These are phyloP conservation scores for Megathymus violae DNA, from an alignment of 1,140 invertebrate genomes.

Conservation along the genomic window DNA sequence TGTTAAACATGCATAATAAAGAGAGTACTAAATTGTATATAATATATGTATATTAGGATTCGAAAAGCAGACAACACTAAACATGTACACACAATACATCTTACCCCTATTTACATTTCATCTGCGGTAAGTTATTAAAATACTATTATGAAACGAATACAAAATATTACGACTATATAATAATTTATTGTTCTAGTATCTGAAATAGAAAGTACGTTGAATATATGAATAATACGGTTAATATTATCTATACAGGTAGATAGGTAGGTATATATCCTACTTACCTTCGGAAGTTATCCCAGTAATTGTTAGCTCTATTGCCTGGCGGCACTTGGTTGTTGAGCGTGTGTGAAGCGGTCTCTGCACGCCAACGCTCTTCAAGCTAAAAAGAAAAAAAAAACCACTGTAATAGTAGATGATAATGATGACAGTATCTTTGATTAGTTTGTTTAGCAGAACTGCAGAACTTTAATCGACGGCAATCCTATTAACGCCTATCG, in stretches of 20 bases:
- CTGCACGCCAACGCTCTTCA: constrained; percentile 75
- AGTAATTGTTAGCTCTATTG: constrained; percentile 94
- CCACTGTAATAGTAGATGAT: not conserved
- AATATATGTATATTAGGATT: constrained; percentile 1
- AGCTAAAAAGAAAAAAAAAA: constrained; percentile 50
- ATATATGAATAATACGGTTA: constrained; percentile 34
- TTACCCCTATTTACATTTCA: constrained; percentile 49
- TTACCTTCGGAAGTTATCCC: constrained; percentile 95
- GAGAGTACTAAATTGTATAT: not conserved
- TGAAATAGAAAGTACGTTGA: constrained; percentile 68
- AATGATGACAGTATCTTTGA: too few species aligned
- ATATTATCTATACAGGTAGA: not conserved
- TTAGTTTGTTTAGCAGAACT: too few species aligned
- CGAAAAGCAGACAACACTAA: constrained; percentile 5
- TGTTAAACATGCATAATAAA: constrained; percentile 1
- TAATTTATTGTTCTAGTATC: constrained; percentile 63
- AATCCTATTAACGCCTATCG: too few species aligned
- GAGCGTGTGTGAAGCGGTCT: constrained; percentile 83
- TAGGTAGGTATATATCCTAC: not conserved
- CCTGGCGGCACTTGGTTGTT: constrained; percentile 95
- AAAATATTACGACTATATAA: constrained; percentile 49
- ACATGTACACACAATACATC: constrained; percentile 42
- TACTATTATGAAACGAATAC: constrained; percentile 33
- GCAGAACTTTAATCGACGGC: too few species aligned
- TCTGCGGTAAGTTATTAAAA: constrained; percentile 41